Base-by-base conservation (phyloP, 2,888 invertebrate genomes). In the Muschampia staudingeri region DNA sequence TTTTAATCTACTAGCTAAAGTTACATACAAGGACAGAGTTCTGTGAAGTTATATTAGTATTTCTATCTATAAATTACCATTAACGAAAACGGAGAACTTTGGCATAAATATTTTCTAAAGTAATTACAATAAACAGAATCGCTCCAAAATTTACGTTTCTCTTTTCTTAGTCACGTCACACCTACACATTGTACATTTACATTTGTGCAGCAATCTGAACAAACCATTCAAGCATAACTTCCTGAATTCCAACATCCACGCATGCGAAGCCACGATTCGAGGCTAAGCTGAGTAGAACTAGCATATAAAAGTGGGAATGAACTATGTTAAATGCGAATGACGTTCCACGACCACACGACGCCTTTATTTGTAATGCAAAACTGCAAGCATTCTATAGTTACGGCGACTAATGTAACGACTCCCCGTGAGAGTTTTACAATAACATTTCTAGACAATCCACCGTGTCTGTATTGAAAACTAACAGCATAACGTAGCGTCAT, bases 281-380 rank as follows among this genome's bases (percentile, higher is more conserved):
- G 88, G 77, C 70, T 40, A 40, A 69, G 30, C 69, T 37, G 37
- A 70, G 8, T 69, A 9, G 30, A 34, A 69, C 69, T 37, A 8
- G 69, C 34, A 44, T 34, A 67, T 48, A 72, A 61, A 75, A 56
- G 40, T 65, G 16, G 61, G 11, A 65, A 42, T 42, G 19, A 61
- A 75, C 48, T 34, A 42, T 25, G 61, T 25, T 42, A 40, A 61
- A 56, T 42, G 65, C 61, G 30, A 30, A 30, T 42, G 40, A 40
- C 40, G 76, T 14, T 8, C 5, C 40, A 40, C 40, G 69, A 69
- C 12, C 25, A 65, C 61, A 37, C 90, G 87, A 90, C 89, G 89
- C 88, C 61, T 72, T 91, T 91, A 94, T 94, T 95, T 94, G 94
- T 93, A 91, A 95, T 95, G 94, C 95, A 93, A 92, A 94, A 92